A percentile compares a stretch with the other conserved stretches of the same genome.
These are phyloP conservation scores for Trissolcus basalis DNA, from an alignment of 1,140 invertebrate species.

Conservation along the genomic window DNA sequence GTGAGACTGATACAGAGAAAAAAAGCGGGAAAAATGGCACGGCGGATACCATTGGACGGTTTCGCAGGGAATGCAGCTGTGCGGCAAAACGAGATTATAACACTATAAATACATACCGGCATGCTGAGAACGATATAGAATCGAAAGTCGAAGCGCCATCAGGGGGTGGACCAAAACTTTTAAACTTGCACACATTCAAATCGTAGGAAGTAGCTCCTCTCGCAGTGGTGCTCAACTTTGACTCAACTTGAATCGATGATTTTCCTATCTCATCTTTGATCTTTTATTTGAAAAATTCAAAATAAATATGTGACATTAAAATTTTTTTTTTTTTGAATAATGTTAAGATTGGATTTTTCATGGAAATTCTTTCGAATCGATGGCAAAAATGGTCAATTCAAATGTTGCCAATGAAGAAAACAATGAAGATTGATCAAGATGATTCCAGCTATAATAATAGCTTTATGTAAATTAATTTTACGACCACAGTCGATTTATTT, in stretches of 20 bases:
- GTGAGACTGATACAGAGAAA: constrained; percentile 46
- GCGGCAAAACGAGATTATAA: constrained; percentile 70
- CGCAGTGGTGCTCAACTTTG: constrained; percentile 61
- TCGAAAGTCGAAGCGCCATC: background rate
- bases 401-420: constrained; percentile 29
- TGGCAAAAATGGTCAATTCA: background rate
- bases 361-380: background rate
- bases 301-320: too few species aligned
- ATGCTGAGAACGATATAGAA: too few species aligned
- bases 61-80: constrained; percentile 69
- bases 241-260: too few species aligned
- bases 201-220: constrained; percentile 74
- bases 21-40: constrained; percentile 44
- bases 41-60: constrained; percentile 55
- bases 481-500: constrained; percentile 35
- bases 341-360: too few species aligned
- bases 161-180: constrained; percentile 25
- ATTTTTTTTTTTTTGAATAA: too few species aligned
- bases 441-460: constrained; percentile 43
- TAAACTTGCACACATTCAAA: constrained; percentile 62
- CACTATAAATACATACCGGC: constrained; percentile 68
- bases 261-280: too few species aligned
- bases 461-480: constrained; percentile 49
- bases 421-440: constrained; percentile 38
- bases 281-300: too few species aligned